Evolutionary conservation across 1,140 invertebrate genomes (phyloP).

Genomic region (Ceratitis capitata): DNA sequence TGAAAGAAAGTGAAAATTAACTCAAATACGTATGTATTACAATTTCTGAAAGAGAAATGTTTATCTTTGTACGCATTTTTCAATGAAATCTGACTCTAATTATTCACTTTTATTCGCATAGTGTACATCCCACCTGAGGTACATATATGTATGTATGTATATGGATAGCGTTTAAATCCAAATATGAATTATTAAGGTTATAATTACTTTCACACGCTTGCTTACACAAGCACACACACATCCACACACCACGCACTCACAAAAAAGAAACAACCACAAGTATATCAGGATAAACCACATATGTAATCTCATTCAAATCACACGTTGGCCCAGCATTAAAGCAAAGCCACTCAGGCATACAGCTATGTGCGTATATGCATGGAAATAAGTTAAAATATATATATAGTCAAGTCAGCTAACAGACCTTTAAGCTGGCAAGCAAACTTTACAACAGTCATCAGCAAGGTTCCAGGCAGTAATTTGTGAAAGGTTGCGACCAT

Average conservation of each 20-base stretch:
- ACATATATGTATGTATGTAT: no score
- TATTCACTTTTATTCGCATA: no score
- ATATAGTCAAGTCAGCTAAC: not conserved
- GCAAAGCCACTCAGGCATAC: no score
- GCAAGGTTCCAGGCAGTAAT: not conserved
- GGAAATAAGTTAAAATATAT: no score
- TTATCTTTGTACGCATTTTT: no score
- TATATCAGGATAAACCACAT: not conserved
- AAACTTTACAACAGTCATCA: not conserved
- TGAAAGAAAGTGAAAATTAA: no score
- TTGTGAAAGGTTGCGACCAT: not conserved
- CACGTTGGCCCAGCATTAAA: conserved; percentile 15
- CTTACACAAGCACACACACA: not conserved
- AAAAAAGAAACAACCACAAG: not conserved
- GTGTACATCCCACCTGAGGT: no score
- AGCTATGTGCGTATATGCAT: not conserved
- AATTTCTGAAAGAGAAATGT: no score
- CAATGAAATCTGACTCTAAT: no score
- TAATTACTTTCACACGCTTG: conserved; percentile 23
- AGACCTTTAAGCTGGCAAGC: not conserved
- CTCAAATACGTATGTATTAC: no score
- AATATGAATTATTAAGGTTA: not conserved
- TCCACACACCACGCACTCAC: no score
- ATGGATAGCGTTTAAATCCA: no score
- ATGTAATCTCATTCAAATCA: conserved; percentile 33